Evolutionary conservation across 2,113 vertebrate genomes (phyloP), one percentile per base, ranked within the genome.

Genomic region (Nanger granti): DNA sequence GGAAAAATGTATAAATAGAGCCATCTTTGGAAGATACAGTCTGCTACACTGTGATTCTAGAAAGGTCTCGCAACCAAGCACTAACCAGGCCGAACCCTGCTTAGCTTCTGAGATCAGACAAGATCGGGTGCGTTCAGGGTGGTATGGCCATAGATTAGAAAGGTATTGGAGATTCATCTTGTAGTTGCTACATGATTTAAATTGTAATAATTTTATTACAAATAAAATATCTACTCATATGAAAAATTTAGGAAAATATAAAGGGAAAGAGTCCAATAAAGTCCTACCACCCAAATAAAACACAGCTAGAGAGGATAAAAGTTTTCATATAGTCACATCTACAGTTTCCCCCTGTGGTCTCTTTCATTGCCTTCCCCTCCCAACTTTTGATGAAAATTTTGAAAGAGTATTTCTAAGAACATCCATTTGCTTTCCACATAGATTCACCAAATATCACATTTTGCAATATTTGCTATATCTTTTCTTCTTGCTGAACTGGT

Each of bases 141-240:
- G 22, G 69, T 24, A 76, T 7, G 69, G 22, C 69, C 37, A 76
- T 41, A 76, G 69, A 41, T 76, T 76, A 41, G n/a, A 41, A 83
- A 55, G 11, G 10, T 73, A 86, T 28, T 34, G 18, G 29, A 64
- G 69, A 57, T 47, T 92, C 24, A 73, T 26, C 9, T 83, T 3
- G 8, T 31, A 84, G 15, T 62, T 84, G 34, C 28, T 89, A 57
- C 26, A 66, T 11, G 11, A 79, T 69, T 62, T 91, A 59, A 59
- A 54, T 90, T 87, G 85, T 82, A 82, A 54, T 28, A 28, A 85
- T n/a, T 89, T 96, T 76, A 49, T 37, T 69, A 44, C 60, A 76
- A 88, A 91, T 29, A 59, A 34, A n/a, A 10, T 62, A 57, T 49
- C 26, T 94, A 22, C 41, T 76, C 11, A 84, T 28, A 34, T 44